These are phyloP conservation scores for Caenorhabditis latens DNA, from an alignment of 1,140 invertebrate genomes.

Conservation along the genomic window DNA sequence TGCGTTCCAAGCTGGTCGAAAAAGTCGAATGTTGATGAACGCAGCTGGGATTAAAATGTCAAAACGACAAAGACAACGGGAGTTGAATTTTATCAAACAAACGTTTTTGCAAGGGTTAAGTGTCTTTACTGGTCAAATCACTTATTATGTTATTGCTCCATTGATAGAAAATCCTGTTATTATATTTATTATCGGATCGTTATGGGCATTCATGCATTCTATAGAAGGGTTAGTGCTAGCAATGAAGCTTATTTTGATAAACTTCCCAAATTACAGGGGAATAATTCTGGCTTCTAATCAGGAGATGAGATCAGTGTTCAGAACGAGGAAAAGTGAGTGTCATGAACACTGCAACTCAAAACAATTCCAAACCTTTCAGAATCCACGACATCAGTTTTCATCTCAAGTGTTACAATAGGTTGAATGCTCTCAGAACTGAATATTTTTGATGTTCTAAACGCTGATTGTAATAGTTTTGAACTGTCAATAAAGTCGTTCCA, in stretches of 20 bases:
- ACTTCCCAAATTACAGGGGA: neutral
- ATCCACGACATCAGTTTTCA: no score
- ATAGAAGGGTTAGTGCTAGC: neutral
- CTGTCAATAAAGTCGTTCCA: no score
- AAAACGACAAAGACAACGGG: neutral
- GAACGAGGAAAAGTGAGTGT: no score
- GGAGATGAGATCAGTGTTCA: no score
- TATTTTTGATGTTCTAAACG: no score
- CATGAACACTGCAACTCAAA: no score
- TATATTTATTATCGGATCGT: neutral
- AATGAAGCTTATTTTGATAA: neutral
- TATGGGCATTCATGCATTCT: slow-evolving; percentile 13
- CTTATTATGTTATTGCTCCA: slow-evolving; percentile 2
- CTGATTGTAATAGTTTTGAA: no score
- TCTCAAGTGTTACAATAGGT: no score
- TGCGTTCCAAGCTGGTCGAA: neutral
- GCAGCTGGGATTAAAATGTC: neutral
- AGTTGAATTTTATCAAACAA: slow-evolving; percentile 3
- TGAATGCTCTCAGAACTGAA: no score
- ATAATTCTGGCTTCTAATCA: no score
- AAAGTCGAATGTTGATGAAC: neutral
- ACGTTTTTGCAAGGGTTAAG: neutral
- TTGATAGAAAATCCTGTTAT: neutral
- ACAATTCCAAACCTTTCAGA: no score
- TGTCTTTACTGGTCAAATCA: neutral